phyloP scores from a whole-genome alignment of 2,113 vertebrate species.

The Pachypanchax playfairii region DNA sequence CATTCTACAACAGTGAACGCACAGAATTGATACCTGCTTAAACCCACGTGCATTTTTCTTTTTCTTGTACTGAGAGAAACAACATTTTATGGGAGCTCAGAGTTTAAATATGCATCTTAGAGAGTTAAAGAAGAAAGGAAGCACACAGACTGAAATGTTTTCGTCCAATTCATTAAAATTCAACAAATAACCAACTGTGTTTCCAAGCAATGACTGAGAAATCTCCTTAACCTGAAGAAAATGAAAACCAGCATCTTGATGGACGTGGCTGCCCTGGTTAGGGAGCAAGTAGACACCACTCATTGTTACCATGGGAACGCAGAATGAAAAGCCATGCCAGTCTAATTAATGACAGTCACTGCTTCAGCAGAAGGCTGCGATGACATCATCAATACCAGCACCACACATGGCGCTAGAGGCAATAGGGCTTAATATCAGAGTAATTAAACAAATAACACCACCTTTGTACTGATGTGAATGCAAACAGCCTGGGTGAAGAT shows the following conservation, averaged over 20 bases:
- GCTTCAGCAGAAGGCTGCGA: constrained; percentile 60
- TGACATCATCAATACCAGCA: constrained; percentile 70
- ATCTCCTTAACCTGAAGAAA: constrained; percentile 41
- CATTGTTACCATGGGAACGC: constrained; percentile 79
- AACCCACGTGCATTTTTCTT: neutral
- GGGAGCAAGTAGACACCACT: constrained; percentile 60
- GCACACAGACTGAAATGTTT: constrained; percentile 2
- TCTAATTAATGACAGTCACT: constrained; percentile 75
- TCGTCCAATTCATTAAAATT: constrained; percentile 34
- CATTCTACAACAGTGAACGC: no score
- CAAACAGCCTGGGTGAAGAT: constrained; percentile 10
- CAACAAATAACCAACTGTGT: constrained; percentile 31
- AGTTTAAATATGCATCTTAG: neutral
- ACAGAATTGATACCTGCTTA: neutral
- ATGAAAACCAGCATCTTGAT: constrained; percentile 56
- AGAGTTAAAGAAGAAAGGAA: constrained; percentile 17
- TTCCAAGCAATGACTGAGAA: constrained; percentile 30
- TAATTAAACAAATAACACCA: constrained; percentile 37
- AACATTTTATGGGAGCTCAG: neutral
- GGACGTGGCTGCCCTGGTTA: constrained; percentile 45
- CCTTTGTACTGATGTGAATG: constrained; percentile 27
- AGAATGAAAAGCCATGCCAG: constrained; percentile 68
- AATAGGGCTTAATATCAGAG: constrained; percentile 33
- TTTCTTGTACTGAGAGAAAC: neutral
- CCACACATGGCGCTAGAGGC: constrained; percentile 48